Evolutionary conservation across 2,113 vertebrate genomes (phyloP).

Genomic region (Athene cunicularia): DNA sequence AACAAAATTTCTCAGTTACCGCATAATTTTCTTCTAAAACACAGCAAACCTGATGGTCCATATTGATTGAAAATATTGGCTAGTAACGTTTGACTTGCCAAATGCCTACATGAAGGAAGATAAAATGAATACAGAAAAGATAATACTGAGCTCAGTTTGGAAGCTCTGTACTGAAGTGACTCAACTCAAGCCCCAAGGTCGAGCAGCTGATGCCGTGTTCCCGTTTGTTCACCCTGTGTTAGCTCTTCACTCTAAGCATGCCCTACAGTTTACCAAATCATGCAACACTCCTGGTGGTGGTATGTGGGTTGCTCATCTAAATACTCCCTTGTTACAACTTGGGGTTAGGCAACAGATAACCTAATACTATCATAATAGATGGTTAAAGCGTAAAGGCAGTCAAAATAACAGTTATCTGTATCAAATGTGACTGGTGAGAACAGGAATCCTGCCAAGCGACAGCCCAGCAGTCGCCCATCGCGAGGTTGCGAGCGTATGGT

Average conservation of each 20-base stretch:
- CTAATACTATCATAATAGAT: not conserved
- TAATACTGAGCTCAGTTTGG: not conserved
- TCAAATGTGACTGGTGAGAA: conserved; percentile 33
- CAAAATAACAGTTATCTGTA: not conserved
- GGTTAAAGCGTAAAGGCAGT: not conserved
- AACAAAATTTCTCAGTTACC: not conserved
- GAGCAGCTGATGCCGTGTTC: not conserved
- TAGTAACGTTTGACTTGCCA: not conserved
- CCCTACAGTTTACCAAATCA: not conserved
- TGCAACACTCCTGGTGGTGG: not conserved
- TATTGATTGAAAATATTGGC: not conserved
- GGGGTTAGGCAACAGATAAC: not conserved
- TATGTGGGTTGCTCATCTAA: not conserved
- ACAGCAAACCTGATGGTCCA: not conserved
- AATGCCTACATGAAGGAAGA: not conserved
- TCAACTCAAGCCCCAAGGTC: not conserved
- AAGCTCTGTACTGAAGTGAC: not conserved
- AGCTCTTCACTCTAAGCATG: not conserved
- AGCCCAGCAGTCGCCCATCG: conserved; percentile 4
- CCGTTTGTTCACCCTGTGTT: not conserved
- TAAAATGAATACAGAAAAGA: not conserved
- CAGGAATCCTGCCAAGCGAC: conserved; percentile 45
- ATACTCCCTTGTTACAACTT: not conserved
- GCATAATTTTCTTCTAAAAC: not conserved
- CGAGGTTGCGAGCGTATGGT: not conserved